Conservation (phyloP, 2,113 vertebrate species). For the Podarcis cretensis region DNA sequence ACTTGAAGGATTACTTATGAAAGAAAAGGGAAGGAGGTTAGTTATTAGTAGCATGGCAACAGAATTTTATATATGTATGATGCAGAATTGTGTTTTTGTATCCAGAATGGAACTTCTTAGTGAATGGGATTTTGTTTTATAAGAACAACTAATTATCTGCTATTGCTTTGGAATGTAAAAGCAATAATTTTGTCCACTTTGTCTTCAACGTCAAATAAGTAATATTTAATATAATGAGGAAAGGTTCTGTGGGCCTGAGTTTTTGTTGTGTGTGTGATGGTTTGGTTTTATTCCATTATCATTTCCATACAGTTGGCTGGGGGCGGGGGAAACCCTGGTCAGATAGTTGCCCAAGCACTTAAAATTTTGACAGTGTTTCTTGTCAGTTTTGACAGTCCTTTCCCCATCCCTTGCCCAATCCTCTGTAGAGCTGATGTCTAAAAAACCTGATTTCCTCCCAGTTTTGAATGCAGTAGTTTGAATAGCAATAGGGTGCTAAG, state of each 20-base stretch:
- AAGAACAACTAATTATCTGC: background rate
- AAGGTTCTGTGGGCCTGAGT: background rate
- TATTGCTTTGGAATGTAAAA: background rate
- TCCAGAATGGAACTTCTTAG: slow-evolving; percentile 8
- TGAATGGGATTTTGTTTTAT: slow-evolving; percentile 1
- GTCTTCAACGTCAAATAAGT: background rate
- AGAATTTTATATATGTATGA: slow-evolving; percentile 7
- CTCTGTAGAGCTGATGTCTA: background rate
- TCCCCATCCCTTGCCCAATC: background rate
- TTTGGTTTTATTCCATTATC: background rate
- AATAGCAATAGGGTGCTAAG: background rate
- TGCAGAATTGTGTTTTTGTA: slow-evolving; percentile 1
- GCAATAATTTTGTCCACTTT: background rate
- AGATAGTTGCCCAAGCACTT: background rate
- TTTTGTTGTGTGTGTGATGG: background rate
- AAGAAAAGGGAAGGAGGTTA: slow-evolving; percentile 3
- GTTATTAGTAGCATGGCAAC: slow-evolving; percentile 11
- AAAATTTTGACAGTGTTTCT: background rate
- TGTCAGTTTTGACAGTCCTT: background rate
- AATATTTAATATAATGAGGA: background rate
- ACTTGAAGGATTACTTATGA: slow-evolving; percentile 30
- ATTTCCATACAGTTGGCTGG: background rate
- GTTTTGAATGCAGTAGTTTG: background rate
- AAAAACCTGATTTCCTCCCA: background rate
- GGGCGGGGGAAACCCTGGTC: background rate